These are phyloP conservation scores for Aurelia coerulea DNA, from an alignment of 30 jellyfish, hydroid and myxozoan genomes.

Conservation along the genomic window DNA sequence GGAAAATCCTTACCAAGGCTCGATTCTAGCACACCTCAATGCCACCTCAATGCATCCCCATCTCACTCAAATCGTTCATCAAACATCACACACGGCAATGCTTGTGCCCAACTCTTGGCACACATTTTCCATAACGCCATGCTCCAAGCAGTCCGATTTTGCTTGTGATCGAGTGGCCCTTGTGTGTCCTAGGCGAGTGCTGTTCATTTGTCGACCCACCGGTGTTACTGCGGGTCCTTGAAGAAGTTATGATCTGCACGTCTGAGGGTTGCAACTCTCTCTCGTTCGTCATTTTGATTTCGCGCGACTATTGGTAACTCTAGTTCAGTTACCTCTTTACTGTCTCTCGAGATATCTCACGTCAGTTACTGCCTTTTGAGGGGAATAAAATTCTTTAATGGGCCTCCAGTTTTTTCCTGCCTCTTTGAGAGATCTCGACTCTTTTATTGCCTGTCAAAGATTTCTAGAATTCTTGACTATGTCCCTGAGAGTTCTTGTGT, in stretches of 20 bases:
- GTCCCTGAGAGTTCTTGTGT: too few relatives aligned
- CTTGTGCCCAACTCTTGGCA: constrained; percentile 36
- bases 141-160: constrained; percentile 52
- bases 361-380: too few relatives aligned
- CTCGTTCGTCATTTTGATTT: constrained; percentile 22
- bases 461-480: too few relatives aligned
- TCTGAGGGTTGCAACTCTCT: constrained; percentile 23
- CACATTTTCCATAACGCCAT: constrained; percentile 61
- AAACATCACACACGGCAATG: neutral
- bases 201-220: constrained; percentile 1
- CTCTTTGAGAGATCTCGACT: too few relatives aligned
- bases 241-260: neutral
- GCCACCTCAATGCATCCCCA: too few relatives aligned
- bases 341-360: neutral
- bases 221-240: constrained; percentile 34
- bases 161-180: neutral
- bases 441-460: too few relatives aligned
- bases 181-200: constrained; percentile 30
- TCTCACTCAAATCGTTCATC: too few relatives aligned
- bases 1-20: too few relatives aligned
- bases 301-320: too few relatives aligned
- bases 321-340: neutral
- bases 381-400: too few relatives aligned
- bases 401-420: too few relatives aligned
- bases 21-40: too few relatives aligned